Conservation (phyloP, 2,113 vertebrate genomes). For the Sarotherodon lohbergeri region DNA sequence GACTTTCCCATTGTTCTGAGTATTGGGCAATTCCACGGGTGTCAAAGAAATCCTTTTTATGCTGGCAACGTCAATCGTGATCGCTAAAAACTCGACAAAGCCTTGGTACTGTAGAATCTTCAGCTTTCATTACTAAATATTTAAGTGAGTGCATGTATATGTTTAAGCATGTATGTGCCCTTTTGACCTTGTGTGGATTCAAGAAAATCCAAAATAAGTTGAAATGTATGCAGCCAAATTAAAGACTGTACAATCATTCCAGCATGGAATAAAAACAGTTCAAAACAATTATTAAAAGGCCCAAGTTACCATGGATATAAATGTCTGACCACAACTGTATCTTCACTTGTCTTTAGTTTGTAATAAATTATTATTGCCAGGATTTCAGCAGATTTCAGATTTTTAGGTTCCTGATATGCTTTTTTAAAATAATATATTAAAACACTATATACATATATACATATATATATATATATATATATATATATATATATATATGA, state of each 20-base stretch:
- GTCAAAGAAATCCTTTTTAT: background rate
- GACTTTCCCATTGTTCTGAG: background rate
- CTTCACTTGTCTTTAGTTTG: background rate
- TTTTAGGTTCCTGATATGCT: background rate
- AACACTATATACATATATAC: rapidly evolving
- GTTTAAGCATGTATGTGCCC: background rate
- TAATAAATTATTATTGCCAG: background rate
- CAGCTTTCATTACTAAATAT: background rate
- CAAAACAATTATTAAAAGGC: background rate
- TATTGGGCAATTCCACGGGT: rapidly evolving
- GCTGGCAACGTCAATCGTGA: background rate
- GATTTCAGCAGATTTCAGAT: background rate
- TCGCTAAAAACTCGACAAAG: background rate
- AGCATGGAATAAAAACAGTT: background rate
- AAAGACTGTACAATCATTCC: background rate
- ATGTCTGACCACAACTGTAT: background rate
- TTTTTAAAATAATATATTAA: background rate
- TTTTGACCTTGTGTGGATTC: background rate
- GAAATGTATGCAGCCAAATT: background rate
- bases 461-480: background rate
- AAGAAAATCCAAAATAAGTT: background rate
- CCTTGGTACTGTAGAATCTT: background rate
- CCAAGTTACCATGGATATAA: background rate
- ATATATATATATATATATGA: background rate
- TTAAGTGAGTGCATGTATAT: background rate